Percentiles rank a stretch among this genome's conserved stretches.
These are phyloP conservation scores for Lemur catta DNA, from an alignment of 2,797 vertebrate species.

Conservation along the genomic window DNA sequence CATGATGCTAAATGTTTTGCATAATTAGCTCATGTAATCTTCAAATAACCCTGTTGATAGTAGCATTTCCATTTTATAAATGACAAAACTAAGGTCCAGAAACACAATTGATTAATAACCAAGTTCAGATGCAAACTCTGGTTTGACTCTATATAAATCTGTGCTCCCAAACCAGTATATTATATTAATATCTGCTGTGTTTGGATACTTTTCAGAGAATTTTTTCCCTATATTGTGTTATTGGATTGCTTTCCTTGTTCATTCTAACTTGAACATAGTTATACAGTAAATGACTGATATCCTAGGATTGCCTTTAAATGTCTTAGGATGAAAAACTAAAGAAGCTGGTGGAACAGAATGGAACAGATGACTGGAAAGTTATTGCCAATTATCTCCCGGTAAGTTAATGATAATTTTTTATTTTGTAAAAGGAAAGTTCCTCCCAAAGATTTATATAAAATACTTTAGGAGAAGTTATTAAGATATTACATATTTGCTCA, in stretches of 20 bases:
- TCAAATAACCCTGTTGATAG: not conserved
- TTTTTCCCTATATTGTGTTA: not conserved
- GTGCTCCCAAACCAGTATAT: not conserved
- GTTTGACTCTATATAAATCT: conserved; percentile 1
- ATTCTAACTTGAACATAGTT: not conserved
- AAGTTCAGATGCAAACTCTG: not conserved
- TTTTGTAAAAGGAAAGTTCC: conserved; percentile 56
- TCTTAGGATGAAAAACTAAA: conserved; percentile 97
- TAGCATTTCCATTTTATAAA: not conserved
- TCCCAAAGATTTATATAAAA: conserved; percentile 37
- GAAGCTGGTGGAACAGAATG: conserved; percentile 96
- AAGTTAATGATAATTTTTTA: conserved; percentile 81
- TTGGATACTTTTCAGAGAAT: not conserved
- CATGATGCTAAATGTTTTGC: conserved; percentile 28
- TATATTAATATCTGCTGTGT: not conserved
- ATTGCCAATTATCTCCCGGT: conserved; percentile 97
- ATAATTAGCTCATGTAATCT: not conserved
- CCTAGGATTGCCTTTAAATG: conserved; percentile 66
- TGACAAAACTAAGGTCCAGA: not conserved
- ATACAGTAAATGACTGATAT: conserved; percentile 47
- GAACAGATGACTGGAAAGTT: conserved; percentile 98
- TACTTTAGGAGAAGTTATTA: not conserved
- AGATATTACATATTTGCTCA: not conserved
- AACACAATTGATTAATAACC: not conserved
- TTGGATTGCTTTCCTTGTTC: not conserved